phyloP scores from a whole-genome alignment of 1,140 invertebrate genomes.

The Eriosoma lanigerum region DNA sequence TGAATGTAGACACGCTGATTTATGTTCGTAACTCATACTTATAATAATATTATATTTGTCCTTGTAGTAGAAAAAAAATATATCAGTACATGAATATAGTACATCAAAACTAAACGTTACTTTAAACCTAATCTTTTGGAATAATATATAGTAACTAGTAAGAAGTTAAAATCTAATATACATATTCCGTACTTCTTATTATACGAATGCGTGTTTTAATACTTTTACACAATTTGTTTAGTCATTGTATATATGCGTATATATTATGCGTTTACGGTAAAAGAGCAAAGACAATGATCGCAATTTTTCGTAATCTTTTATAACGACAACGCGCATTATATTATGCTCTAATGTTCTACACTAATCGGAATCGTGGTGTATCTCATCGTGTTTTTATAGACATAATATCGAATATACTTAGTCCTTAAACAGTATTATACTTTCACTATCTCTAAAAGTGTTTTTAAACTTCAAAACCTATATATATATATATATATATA shows the following conservation, averaged over 20 bases:
- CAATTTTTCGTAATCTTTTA: background rate
- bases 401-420: background rate
- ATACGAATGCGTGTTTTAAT: background rate
- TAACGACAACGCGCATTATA: background rate
- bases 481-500: no score
- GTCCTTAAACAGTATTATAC: slow-evolving; percentile 2
- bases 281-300: background rate
- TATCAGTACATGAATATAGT: no score
- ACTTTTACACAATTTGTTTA: background rate
- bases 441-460: background rate
- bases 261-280: background rate
- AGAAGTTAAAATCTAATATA: no score
- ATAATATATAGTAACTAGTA: no score
- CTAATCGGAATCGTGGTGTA: background rate
- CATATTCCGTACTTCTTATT: no score
- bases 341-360: background rate
- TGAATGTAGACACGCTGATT: no score
- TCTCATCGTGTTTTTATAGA: background rate
- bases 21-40: no score
- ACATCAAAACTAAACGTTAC: background rate
- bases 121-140: no score
- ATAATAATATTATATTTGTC: background rate
- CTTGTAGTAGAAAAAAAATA: background rate
- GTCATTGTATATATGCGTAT: background rate
- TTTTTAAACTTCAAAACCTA: no score